These are phyloP conservation scores for Drosophila virilis DNA, from an alignment of 1,140 invertebrate genomes.

Conservation along the genomic window DNA sequence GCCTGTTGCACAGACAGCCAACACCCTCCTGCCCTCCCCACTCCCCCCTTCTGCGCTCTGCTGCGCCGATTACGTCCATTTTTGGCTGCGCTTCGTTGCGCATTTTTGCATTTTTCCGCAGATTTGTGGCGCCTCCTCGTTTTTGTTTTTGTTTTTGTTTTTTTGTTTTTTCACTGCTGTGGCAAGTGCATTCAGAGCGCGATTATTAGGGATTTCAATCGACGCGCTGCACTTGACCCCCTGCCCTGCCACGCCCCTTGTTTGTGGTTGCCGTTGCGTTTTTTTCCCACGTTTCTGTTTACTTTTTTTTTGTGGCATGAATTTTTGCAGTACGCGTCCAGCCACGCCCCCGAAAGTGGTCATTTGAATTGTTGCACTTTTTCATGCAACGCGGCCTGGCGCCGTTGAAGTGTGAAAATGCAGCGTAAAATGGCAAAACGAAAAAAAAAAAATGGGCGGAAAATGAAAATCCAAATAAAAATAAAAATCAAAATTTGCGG, in stretches of 20 bases:
- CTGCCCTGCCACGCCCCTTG: conserved; percentile 42
- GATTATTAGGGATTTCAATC: conserved; percentile 81
- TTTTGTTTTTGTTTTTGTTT: conserved; percentile 8
- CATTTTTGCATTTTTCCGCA: conserved; percentile 73
- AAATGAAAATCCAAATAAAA: conserved; percentile 31
- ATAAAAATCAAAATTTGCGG: conserved; percentile 50
- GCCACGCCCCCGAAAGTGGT: conserved; percentile 28
- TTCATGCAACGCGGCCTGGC: conserved; percentile 61
- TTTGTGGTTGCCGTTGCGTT: conserved; percentile 74
- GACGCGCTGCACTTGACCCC: conserved; percentile 67
- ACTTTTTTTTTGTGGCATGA: conserved; percentile 67
- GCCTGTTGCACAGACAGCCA: conserved; percentile 18
- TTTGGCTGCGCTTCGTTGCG: conserved; percentile 45
- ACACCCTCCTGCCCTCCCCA: neutral
- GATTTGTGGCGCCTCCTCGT: conserved; percentile 9
- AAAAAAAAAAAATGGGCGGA: conserved; percentile 12
- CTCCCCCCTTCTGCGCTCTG: neutral
- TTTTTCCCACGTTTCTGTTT: conserved; percentile 46
- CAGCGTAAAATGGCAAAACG: conserved; percentile 37
- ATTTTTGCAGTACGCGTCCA: conserved; percentile 61
- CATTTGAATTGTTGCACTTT: conserved; percentile 82
- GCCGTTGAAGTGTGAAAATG: conserved; percentile 78
- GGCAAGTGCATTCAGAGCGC: conserved; percentile 71
- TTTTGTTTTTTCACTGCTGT: neutral
- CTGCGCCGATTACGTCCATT: conserved; percentile 9